Percentiles rank a stretch among this genome's conserved stretches.
phyloP scores from a whole-genome alignment of 1,140 invertebrate species.

The Ladona fulva region DNA sequence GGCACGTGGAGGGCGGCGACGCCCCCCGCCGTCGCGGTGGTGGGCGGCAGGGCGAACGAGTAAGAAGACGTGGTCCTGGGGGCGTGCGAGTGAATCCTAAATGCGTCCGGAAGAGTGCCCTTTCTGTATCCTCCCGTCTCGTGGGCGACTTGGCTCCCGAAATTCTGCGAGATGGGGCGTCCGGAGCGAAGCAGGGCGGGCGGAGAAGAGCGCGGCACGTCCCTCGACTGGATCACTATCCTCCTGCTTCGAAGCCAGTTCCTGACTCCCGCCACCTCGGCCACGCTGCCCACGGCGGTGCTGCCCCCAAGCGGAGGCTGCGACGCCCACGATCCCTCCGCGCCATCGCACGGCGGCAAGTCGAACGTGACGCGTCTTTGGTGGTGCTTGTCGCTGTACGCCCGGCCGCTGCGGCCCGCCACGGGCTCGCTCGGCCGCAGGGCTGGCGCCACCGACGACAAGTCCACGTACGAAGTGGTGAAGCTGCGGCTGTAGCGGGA shows the following conservation, averaged over 20 bases:
- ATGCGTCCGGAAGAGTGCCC: neutral
- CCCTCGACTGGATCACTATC: neutral
- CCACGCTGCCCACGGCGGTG: neutral
- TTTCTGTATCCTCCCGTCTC: neutral
- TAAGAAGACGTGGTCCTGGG: neutral
- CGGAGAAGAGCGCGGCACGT: neutral
- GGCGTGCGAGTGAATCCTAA: neutral
- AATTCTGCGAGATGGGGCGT: neutral
- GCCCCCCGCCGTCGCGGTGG: neutral
- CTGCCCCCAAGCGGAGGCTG: neutral
- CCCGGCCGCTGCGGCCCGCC: neutral
- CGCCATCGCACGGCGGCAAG: neutral
- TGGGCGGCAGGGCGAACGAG: neutral
- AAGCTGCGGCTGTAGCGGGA: neutral
- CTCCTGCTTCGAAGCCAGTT: conserved; percentile 18
- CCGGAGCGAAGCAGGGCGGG: neutral
- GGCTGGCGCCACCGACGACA: neutral
- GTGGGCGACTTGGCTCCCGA: neutral
- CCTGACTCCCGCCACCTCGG: conserved; percentile 15
- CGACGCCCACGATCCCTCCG: neutral
- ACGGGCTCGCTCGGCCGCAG: neutral
- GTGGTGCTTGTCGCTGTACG: neutral
- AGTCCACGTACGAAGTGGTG: neutral
- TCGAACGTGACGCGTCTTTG: neutral
- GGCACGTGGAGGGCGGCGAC: neutral